phyloP scores from a whole-genome alignment of 2,113 vertebrate species.

The Pseudorhombus dupliciocellatus region DNA sequence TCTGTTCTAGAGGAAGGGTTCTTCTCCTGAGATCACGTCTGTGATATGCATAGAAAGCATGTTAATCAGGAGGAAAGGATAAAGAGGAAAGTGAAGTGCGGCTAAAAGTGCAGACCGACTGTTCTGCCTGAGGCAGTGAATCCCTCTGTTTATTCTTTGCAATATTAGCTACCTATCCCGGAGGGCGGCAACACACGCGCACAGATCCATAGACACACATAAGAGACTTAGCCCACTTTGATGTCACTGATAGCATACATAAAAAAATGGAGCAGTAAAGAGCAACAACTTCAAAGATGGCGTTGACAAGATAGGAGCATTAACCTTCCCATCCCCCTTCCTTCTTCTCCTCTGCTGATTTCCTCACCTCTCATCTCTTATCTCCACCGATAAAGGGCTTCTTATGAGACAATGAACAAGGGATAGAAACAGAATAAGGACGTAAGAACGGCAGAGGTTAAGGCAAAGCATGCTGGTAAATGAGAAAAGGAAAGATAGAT shows the following conservation, averaged over 20 bases:
- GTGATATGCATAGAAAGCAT: slow-evolving; percentile 55
- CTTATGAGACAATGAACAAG: slow-evolving; percentile 62
- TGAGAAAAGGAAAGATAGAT: slow-evolving; percentile 60
- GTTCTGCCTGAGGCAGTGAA: slow-evolving; percentile 11
- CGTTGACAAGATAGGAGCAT: slow-evolving; percentile 79
- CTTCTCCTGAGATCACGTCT: slow-evolving; percentile 21
- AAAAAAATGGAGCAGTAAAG: slow-evolving; percentile 59
- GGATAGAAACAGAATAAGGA: slow-evolving; percentile 45
- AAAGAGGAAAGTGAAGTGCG: slow-evolving; percentile 12
- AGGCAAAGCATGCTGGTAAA: slow-evolving; percentile 61
- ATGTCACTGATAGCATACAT: slow-evolving; percentile 76
- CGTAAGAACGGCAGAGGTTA: slow-evolving; percentile 6
- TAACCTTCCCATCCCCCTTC: slow-evolving; percentile 62
- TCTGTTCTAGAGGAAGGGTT: slow-evolving; percentile 22
- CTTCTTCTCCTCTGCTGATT: slow-evolving; percentile 44
- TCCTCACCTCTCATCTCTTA: slow-evolving; percentile 62
- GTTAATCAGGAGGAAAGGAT: slow-evolving; percentile 36
- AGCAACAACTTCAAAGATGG: slow-evolving; percentile 80
- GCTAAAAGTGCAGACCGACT: slow-evolving; percentile 36
- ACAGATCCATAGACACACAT: slow-evolving; percentile 15
- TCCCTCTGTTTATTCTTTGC: slow-evolving; percentile 53
- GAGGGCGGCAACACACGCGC: slow-evolving; percentile 40
- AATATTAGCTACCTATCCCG: slow-evolving; percentile 65
- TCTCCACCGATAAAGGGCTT: slow-evolving; percentile 57
- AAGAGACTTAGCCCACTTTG: slow-evolving; percentile 73